phyloP scores from a whole-genome alignment of 2,113 vertebrate species.

The Zosterops japonicus region DNA sequence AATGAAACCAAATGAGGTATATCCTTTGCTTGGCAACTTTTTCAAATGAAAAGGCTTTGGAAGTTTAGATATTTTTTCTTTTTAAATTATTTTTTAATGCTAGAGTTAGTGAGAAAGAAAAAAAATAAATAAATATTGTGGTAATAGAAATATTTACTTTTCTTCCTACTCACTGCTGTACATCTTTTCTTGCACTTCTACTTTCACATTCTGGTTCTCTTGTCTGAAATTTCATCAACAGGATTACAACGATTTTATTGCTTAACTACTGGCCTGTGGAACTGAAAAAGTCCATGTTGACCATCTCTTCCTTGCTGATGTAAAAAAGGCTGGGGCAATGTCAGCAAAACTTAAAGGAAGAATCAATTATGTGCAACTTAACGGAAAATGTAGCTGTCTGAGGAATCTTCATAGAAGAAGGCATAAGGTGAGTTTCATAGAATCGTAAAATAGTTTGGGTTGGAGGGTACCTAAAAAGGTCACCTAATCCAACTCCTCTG shows the following conservation, averaged over 20 bases:
- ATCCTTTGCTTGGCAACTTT: background rate
- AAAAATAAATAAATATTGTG: background rate
- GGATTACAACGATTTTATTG: background rate
- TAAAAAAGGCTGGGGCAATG: background rate
- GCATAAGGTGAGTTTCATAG: background rate
- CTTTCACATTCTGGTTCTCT: background rate
- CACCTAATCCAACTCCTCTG: background rate
- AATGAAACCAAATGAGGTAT: background rate
- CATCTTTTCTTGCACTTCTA: background rate
- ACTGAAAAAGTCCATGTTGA: background rate
- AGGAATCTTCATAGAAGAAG: background rate
- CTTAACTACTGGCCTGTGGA: background rate
- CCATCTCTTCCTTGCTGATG: background rate
- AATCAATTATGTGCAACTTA: background rate
- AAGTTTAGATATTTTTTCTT: too few relatives aligned
- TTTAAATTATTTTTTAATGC: background rate
- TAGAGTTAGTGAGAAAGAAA: background rate
- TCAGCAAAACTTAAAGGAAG: background rate
- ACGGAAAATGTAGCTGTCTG: background rate
- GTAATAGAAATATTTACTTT: background rate
- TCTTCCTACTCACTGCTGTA: background rate
- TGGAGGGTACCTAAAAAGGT: background rate
- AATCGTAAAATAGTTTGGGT: background rate
- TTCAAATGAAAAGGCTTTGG: background rate
- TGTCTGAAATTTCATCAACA: background rate